A percentile compares a stretch with the other conserved stretches of the same genome.
Conservation (phyloP, 2,113 vertebrate species). For the Heloderma charlesbogerti region DNA sequence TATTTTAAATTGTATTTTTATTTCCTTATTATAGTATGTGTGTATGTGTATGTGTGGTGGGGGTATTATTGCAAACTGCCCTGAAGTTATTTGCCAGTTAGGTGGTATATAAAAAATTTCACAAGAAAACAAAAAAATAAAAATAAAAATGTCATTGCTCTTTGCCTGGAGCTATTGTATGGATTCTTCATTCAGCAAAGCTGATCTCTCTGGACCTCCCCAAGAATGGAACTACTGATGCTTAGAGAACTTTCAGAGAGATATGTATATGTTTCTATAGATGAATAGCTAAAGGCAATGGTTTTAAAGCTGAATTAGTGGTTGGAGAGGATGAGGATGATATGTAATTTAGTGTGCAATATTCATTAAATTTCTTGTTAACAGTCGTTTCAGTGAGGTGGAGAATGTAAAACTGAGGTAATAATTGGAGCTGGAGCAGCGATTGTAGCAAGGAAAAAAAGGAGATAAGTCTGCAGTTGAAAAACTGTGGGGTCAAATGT, state of each 20-base stretch:
- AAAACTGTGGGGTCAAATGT: not conserved
- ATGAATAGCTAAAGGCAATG: not conserved
- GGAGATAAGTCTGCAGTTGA: not conserved
- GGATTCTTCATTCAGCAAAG: not conserved
- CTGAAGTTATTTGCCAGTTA: too few species aligned
- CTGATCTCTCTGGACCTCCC: not conserved
- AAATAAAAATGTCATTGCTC: accelerated
- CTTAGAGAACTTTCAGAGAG: not conserved
- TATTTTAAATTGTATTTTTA: too few species aligned
- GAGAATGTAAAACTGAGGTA: slow-evolving; percentile 19
- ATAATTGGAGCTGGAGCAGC: not conserved
- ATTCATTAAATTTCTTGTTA: not conserved
- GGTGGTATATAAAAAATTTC: too few species aligned
- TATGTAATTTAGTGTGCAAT: not conserved
- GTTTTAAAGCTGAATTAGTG: not conserved
- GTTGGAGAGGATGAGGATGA: not conserved
- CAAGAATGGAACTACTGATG: not conserved
- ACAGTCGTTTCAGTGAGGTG: slow-evolving; percentile 10
- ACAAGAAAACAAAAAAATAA: not conserved
- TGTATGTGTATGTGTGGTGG: too few species aligned
- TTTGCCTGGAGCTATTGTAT: not conserved
- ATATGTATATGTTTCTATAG: not conserved
- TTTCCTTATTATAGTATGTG: too few species aligned
- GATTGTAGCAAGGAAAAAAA: not conserved
- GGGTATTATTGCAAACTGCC: too few species aligned